Conservation (phyloP, 2,888 invertebrate species). For the Tetanocera ferruginea region DNA sequence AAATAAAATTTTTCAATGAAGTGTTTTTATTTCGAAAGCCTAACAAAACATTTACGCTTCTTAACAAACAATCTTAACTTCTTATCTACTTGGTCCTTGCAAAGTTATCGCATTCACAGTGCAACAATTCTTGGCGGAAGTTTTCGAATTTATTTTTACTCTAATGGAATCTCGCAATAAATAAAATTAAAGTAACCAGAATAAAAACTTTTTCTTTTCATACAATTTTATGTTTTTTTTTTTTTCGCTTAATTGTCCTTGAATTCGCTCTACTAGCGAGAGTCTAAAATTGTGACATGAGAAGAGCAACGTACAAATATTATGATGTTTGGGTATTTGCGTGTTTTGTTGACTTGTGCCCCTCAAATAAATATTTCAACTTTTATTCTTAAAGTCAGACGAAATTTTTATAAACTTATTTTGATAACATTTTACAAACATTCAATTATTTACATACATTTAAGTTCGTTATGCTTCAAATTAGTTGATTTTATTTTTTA, state of each 20-base stretch:
- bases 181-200: constrained; percentile 37
- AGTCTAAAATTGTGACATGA: not conserved
- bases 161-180: constrained; percentile 44
- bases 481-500: too few relatives aligned
- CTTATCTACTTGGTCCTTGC: not conserved
- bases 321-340: too few relatives aligned
- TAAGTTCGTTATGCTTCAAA: too few relatives aligned
- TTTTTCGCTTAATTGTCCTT: constrained; percentile 1
- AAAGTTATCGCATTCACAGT: not conserved
- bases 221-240: not conserved
- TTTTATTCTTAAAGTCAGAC: too few relatives aligned
- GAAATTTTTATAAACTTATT: too few relatives aligned
- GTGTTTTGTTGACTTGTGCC: too few relatives aligned
- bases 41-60: not conserved
- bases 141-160: constrained; percentile 38
- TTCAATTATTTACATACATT: too few relatives aligned
- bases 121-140: constrained; percentile 43
- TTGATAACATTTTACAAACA: too few relatives aligned
- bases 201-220: constrained; percentile 15
- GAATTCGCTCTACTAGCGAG: not conserved
- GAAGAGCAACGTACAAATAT: too few relatives aligned
- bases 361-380: too few relatives aligned
- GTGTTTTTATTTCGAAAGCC: not conserved
- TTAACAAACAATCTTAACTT: not conserved
- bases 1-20: too few relatives aligned